Base-by-base conservation (phyloP, 2,797 vertebrate species). In the Clarias fuscus region DNA sequence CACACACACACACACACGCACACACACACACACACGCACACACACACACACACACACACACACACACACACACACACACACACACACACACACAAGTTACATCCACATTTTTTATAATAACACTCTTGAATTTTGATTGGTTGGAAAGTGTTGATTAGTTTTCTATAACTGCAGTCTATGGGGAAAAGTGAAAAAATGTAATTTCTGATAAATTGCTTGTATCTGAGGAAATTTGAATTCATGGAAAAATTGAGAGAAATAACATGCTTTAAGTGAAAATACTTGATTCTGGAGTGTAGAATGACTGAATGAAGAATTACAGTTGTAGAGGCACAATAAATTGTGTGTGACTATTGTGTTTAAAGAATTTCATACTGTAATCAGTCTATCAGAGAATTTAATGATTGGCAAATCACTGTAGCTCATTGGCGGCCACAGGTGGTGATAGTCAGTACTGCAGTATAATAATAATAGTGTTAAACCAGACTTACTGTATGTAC, bases 61-160 rank as follows among this genome's bases (percentile, higher is more conserved):
- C 27, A 33, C 27, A 71, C 82, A 58, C 43, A 83, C 43, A 68
- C 72, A 75, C 72, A 75, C 43, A 27, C 72, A 43, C 70, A 43
- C 10, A 82, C 40, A 56, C 82, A 58, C 48, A 83, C 30, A 59
- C 10, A 33, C 53, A 1, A 13, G 6, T 15, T 30, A 27, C n/a
- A 58, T 77, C 10, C n/a, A 77, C n/a, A 48, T 73, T 14, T 73
- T 73, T 73, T 24, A 73, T 40, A 18, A 40, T 20, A 22, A 20
- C 68, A 0, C 68, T 72, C 17, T 15, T 37, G 30, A 33, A 18
- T 72, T 43, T 10, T 43, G 37, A 40, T 40, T 71, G 70, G 18
- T 37, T 30, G 7, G 7, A 10, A 70, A 11, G 14, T 68, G 64
- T 27, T 27, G 2, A 18, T 68, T 68, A 17, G 17, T 30, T 30